Conservation (phyloP, 2,888 invertebrate species). For the Entomobrya multifasciata region DNA sequence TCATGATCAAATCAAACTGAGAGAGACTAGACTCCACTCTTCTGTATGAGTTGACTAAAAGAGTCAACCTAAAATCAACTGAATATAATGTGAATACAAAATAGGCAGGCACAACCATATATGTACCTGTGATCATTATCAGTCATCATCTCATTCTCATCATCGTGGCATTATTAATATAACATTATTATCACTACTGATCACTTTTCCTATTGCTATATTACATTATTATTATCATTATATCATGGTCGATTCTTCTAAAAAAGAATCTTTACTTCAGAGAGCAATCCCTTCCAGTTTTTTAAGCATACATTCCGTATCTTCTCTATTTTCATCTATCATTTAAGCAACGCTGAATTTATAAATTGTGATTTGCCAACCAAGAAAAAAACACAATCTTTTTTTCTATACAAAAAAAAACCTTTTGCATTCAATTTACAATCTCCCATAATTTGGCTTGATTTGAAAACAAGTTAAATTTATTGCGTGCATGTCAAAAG, state of each 20-base stretch:
- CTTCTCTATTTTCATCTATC: no score
- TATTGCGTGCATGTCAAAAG: conserved; percentile 23
- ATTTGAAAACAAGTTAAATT: conserved; percentile 2
- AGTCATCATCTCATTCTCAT: conserved; percentile 46
- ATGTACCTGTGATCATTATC: conserved; percentile 47
- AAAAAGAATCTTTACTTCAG: no score
- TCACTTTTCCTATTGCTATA: conserved; percentile 37
- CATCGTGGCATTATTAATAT: conserved; percentile 27
- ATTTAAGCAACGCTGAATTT: no score
- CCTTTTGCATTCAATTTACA: no score
- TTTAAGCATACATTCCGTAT: no score
- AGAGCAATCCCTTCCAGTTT: no score
- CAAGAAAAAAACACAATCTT: neutral
- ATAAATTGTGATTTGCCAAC: no score
- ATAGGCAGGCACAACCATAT: conserved; percentile 39
- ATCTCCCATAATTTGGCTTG: no score
- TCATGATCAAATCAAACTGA: conserved; percentile 25
- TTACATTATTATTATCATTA: neutral
- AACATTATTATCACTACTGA: conserved; percentile 33
- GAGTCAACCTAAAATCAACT: conserved; percentile 6
- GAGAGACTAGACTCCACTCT: conserved; percentile 1
- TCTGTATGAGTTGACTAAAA: neutral
- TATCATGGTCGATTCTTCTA: neutral
- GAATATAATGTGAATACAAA: conserved; percentile 25
- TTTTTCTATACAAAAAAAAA: neutral